These are phyloP conservation scores for Indicator maculatus DNA, from an alignment of 2,113 vertebrate genomes.

Conservation along the genomic window DNA sequence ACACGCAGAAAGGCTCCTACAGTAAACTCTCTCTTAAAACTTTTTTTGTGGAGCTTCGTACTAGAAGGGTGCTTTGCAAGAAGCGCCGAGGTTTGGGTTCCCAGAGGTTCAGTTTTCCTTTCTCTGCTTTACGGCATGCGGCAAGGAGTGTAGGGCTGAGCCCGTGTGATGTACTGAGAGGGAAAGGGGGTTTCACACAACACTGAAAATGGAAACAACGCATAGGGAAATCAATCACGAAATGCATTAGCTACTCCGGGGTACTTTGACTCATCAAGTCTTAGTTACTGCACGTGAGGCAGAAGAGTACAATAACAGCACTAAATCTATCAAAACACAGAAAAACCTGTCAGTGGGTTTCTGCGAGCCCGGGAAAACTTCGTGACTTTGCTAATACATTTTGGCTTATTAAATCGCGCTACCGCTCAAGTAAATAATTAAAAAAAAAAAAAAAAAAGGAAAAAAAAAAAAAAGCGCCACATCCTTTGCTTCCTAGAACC, in stretches of 20 bases:
- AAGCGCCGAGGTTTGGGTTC: background rate
- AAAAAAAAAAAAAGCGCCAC: background rate
- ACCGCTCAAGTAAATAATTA: background rate
- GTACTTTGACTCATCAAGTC: constrained; percentile 2
- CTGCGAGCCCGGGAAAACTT: background rate
- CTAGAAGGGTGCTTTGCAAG: background rate
- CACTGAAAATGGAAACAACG: background rate
- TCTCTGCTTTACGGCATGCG: background rate
- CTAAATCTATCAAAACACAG: constrained; percentile 25
- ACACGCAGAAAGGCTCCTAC: background rate
- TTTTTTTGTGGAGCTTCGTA: background rate
- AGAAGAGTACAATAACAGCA: constrained; percentile 21
- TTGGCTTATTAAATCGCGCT: background rate
- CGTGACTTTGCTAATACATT: background rate
- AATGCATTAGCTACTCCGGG: background rate
- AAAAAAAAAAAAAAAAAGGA: background rate
- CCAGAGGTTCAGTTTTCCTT: background rate
- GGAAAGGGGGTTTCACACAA: background rate
- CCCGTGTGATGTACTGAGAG: background rate
- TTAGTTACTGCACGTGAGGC: background rate
- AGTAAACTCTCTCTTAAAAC: background rate
- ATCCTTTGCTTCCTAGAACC: background rate
- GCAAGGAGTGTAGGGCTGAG: background rate
- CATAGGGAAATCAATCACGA: constrained; percentile 42
- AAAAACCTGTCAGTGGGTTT: constrained; percentile 16